Percentiles rank a stretch among this genome's conserved stretches.
Conservation (phyloP, 1,140 invertebrate genomes). For the Achatina immaculata region DNA sequence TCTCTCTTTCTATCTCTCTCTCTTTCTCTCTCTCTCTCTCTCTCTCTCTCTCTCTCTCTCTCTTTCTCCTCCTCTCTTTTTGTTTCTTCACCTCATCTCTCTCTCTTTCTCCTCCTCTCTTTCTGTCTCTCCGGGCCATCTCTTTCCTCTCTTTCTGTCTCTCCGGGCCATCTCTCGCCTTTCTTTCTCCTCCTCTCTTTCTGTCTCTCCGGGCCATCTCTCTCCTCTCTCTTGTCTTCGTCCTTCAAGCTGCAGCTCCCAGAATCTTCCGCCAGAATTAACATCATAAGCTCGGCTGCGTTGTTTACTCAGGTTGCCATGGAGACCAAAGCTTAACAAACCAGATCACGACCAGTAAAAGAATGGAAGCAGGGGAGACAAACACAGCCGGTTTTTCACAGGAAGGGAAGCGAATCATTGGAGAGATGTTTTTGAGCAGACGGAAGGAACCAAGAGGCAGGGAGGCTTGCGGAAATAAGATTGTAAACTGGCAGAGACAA, state of each 20-base stretch:
- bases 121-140: not conserved
- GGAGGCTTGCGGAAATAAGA: too few relatives aligned
- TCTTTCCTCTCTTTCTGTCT: not conserved
- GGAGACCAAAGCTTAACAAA: not conserved
- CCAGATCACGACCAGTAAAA: not conserved
- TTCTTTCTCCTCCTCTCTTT: not conserved
- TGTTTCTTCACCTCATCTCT: too few relatives aligned
- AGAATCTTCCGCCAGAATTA: not conserved
- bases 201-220: not conserved
- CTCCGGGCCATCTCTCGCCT: not conserved
- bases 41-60: constrained; percentile 26
- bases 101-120: not conserved
- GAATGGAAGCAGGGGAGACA: not conserved
- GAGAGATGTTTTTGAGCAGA: too few relatives aligned
- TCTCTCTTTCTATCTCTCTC: too few relatives aligned
- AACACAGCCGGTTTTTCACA: not conserved
- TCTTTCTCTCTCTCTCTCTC: constrained; percentile 8
- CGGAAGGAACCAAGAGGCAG: too few relatives aligned
- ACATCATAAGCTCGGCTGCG: not conserved
- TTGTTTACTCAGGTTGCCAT: not conserved
- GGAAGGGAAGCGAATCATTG: too few relatives aligned
- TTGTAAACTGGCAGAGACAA: too few relatives aligned
- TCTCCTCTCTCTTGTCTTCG: not conserved
- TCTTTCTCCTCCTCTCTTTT: constrained; percentile 2
- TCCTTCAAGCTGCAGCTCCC: not conserved